phyloP scores from a whole-genome alignment of 2,797 vertebrate genomes.

The Heliangelus exortis region DNA sequence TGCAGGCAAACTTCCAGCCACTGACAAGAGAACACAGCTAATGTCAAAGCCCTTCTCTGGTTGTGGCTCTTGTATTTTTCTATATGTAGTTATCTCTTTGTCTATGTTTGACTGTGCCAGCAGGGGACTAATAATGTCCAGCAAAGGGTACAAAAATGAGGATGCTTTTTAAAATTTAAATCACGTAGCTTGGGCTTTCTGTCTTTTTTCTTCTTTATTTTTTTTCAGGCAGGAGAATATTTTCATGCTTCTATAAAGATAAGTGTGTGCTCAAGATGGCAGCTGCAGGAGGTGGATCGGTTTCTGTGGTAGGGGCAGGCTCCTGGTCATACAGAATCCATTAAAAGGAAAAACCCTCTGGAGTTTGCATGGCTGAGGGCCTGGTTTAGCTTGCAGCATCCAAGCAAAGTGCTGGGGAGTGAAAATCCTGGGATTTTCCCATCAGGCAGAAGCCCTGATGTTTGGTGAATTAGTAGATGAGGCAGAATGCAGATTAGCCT shows the following conservation, averaged over 20 bases:
- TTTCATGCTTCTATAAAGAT: background rate
- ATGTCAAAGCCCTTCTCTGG: background rate
- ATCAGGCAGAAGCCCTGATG: background rate
- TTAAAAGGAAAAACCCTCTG: background rate
- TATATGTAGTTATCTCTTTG: background rate
- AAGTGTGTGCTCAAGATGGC: background rate
- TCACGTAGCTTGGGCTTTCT: background rate
- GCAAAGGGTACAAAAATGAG: background rate
- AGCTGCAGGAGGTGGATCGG: background rate
- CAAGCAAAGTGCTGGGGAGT: background rate
- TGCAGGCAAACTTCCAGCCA: background rate
- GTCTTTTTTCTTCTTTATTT: background rate
- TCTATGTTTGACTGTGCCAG: background rate
- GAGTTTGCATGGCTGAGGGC: background rate
- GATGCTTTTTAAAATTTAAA: background rate
- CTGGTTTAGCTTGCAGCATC: background rate
- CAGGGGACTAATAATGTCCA: background rate
- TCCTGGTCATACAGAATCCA: background rate
- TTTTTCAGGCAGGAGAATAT: background rate
- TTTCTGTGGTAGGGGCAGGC: background rate
- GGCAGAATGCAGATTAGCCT: background rate
- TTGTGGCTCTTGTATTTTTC: background rate
- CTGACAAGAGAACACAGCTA: background rate
- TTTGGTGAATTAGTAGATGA: background rate
- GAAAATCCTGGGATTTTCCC: background rate